Conservation (phyloP, 2,888 invertebrate species). For the Scaptodrosophila latifasciaeformis region DNA sequence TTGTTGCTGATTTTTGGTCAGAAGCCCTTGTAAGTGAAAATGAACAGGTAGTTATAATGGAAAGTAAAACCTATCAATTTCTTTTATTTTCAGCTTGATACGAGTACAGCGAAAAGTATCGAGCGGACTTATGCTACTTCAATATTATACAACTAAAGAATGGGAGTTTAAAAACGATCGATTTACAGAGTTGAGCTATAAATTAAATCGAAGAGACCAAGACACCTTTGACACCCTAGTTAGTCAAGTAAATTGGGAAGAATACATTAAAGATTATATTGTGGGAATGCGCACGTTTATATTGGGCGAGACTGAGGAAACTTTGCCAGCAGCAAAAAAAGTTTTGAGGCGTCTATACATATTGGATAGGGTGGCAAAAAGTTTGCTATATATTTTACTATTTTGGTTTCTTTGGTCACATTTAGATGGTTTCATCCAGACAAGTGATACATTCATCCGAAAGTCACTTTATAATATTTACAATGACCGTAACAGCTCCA, state of each 20-base stretch:
- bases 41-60: neutral
- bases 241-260: slow-evolving; percentile 78
- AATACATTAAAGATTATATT: slow-evolving; percentile 83
- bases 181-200: slow-evolving; percentile 77
- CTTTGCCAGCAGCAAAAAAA: slow-evolving; percentile 81
- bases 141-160: slow-evolving; percentile 85
- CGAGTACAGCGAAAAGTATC: slow-evolving; percentile 78
- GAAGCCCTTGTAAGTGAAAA: slow-evolving; percentile 85
- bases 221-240: slow-evolving; percentile 79
- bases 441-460: slow-evolving; percentile 60
- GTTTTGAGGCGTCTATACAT: slow-evolving; percentile 75
- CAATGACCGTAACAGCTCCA: slow-evolving; percentile 42
- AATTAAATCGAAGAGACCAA: slow-evolving; percentile 77
- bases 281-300: slow-evolving; percentile 89
- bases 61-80: neutral
- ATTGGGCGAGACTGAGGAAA: slow-evolving; percentile 87
- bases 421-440: slow-evolving; percentile 65
- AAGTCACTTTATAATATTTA: slow-evolving; percentile 46
- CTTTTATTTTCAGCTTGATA: slow-evolving; percentile 76
- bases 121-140: slow-evolving; percentile 79
- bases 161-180: slow-evolving; percentile 86
- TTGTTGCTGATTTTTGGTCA: slow-evolving; percentile 81
- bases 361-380: slow-evolving; percentile 75
- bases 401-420: slow-evolving; percentile 73
- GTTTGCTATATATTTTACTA: slow-evolving; percentile 57